Percentiles rank a stretch among this genome's conserved stretches.
phyloP scores from a whole-genome alignment of 2,113 vertebrate genomes.

The Craseonycteris thonglongyai region DNA sequence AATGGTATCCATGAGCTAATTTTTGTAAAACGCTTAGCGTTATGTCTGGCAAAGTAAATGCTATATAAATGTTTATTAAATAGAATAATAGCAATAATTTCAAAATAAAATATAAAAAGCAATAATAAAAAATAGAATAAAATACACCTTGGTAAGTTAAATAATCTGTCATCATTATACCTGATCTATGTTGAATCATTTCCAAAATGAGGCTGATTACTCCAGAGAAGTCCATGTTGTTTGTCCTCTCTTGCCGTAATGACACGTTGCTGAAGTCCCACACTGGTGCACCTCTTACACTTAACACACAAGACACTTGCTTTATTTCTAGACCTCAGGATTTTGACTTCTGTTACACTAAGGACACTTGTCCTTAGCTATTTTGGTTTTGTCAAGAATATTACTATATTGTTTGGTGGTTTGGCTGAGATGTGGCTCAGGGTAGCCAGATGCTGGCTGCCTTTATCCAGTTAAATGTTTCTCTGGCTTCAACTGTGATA shows the following conservation, averaged over 20 bases:
- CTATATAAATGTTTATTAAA: not conserved
- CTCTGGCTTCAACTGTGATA: not conserved
- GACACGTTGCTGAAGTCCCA: not conserved
- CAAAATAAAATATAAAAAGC: not conserved
- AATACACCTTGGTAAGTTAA: not conserved
- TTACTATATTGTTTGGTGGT: not conserved
- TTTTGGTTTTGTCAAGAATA: not conserved
- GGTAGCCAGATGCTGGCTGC: not conserved
- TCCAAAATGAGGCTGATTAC: not conserved
- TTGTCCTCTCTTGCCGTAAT: not conserved
- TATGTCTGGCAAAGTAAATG: not conserved
- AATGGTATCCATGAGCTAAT: no score
- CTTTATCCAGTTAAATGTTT: not conserved
- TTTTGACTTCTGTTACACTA: not conserved
- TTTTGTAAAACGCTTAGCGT: not conserved
- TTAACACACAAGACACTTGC: not conserved
- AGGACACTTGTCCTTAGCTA: not conserved
- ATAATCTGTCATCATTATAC: not conserved
- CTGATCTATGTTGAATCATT: not conserved
- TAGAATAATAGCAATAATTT: not conserved
- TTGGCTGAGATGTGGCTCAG: not conserved
- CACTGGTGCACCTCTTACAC: not conserved
- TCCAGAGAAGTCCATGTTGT: not conserved
- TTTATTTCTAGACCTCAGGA: not conserved
- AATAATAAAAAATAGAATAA: not conserved